These are phyloP conservation scores for Agrochola lychnidis DNA, from an alignment of 2,888 invertebrate genomes.

Conservation along the genomic window DNA sequence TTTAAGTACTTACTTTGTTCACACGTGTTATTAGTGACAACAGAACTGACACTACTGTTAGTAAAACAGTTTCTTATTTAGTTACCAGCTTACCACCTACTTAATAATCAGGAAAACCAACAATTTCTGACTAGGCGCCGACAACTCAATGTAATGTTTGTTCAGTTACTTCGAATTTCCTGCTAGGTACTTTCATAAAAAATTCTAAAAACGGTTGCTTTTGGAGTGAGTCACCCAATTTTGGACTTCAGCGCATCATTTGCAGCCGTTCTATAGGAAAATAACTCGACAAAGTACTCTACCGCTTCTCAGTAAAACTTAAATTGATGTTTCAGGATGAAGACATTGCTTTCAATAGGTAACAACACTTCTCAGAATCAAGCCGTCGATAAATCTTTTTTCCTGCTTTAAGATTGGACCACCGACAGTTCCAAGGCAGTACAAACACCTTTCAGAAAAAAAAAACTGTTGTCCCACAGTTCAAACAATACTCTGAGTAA, in stretches of 20 bases:
- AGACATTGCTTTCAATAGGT: not conserved
- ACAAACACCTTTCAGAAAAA: constrained; percentile 5
- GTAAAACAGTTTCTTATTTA: constrained; percentile 9
- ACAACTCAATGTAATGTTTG: not conserved
- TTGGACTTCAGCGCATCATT: not conserved
- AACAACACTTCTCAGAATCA: constrained; percentile 28
- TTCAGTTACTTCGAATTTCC: constrained; percentile 11
- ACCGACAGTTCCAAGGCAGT: constrained; percentile 1
- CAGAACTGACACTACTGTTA: not conserved
- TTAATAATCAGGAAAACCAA: constrained; percentile 19
- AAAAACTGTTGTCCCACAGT: not conserved
- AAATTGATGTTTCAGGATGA: not conserved
- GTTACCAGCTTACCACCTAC: not conserved
- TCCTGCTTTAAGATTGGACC: constrained; percentile 10
- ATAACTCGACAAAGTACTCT: not conserved
- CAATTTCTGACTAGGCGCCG: not conserved
- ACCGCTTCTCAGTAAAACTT: constrained; percentile 10
- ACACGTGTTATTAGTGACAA: not conserved
- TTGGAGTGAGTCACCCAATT: not conserved
- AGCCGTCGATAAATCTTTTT: constrained; percentile 1
- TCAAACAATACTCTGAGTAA: constrained; percentile 24
- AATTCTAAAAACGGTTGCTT: constrained; percentile 13
- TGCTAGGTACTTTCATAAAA: not conserved
- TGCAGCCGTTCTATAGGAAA: not conserved
- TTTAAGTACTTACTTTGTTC: not conserved